Base-by-base conservation (phyloP, 1,140 invertebrate species). In the Aphelinus certus region DNA sequence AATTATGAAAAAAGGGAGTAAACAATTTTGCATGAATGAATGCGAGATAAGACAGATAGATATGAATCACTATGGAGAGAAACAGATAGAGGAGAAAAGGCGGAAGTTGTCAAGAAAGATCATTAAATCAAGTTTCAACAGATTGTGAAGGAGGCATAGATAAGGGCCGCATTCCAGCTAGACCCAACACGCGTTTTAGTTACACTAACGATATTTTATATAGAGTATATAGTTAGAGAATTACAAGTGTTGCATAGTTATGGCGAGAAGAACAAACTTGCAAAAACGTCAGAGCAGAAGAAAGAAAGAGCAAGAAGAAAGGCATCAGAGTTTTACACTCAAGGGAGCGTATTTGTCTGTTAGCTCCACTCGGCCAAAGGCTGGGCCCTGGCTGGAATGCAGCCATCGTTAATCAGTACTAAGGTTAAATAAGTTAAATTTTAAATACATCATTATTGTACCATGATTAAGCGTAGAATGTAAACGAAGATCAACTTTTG, bases 171-270 rank as follows among this genome's bases (percentile, higher is more conserved):
- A 88, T 88, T 88, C 86, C 86, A 88, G 86, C 83, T 85, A 81
- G 85, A 84, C 85, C 81, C 83, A 85, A 84, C 82, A 84, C 81
- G 82, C 84, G 84, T 88, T 88, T 88, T 86, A 88, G 86, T 88
- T 86, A 85, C 84, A 87, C 85, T 86, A 88, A 87, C 85, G 80
- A 87, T 88, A 88, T 87, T 88, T 87, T 88, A 86, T 88, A 87
- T 87, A 88, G 85, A 86, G 83, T 87, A 87, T 88, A 88, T 87
- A 87, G 84, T 85, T 87, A 88, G 84, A 86, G 73, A 84, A 87
- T 88, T 88, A 87, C 84, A 83, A 78, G 79, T 82, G 84, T 83
- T 83, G 81, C 79, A 81, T 82, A 84, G 78, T 78, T 77, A 79
- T 78, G 67, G 77, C 74, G 70, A 74, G 75, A 80, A 81, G 58